Base-by-base conservation (phyloP, 2,113 vertebrate species). In the Corythornis madagascariensis region DNA sequence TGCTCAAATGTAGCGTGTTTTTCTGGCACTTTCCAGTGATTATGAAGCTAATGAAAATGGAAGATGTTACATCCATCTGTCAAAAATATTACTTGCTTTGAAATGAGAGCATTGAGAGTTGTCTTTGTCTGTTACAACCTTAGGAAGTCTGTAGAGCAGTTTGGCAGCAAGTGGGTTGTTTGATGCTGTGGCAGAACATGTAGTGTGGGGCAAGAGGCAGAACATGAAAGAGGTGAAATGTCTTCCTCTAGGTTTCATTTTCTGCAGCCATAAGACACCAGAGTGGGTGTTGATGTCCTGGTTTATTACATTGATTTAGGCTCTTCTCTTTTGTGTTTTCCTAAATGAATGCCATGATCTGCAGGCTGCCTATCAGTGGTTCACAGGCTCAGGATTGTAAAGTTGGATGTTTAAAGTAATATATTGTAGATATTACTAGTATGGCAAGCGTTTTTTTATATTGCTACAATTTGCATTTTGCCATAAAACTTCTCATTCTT, bases 21-120 rank as follows among this genome's bases (percentile, higher is more conserved):
- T 90, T 73, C 50, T 82, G 85, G 35, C 59, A 66, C 59, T 88
- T 90, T 28, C 28, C 55, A 55, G 67, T 33, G 80, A 72, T 86
- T 89, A 61, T 45, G 64, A 83, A 66, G 74, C 78, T 93, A 86
- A 92, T 89, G 74, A 66, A 92, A 86, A 82, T 83, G 78, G 79
- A 90, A 92, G 38, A 56, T 86, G 61, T 79, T 86, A 25, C 33
- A 66, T 79, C 83, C 75, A 73, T 89, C 70, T 94, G 83, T 71
- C 55, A 86, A 52, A 78, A 86, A 53, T 53, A 64, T 26, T 29
- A 3, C 70, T 82, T 33, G 43, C 43, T 64, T 79, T 60, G 28
- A 60, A 83, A 90, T 65, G 29, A 67, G 29, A 82, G 50, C 31
- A 6, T 14, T 1, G 11, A 73, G 57, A 63, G 15, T 26, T 63